Evolutionary conservation across 2,113 vertebrate species (phyloP).

Genomic region (Hydrochoerus hydrochaeris): DNA sequence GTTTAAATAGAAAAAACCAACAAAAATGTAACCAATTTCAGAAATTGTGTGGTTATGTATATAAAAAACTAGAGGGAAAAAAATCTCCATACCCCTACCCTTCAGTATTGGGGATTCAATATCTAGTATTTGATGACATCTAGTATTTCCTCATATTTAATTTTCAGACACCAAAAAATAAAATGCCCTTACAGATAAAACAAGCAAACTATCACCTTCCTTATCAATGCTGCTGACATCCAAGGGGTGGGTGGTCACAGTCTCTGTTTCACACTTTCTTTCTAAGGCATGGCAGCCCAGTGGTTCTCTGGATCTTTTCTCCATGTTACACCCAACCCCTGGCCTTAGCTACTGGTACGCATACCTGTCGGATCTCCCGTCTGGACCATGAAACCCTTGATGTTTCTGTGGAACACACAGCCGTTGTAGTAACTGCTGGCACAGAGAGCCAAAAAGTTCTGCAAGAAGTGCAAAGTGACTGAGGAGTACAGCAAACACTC

Average conservation of each 20-base stretch:
- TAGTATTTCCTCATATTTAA: slow-evolving; percentile 6
- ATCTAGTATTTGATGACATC: background rate
- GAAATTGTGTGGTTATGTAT: no score
- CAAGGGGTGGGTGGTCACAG: background rate
- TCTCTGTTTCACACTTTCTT: slow-evolving; percentile 14
- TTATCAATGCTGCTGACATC: background rate
- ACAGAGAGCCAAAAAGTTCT: slow-evolving; percentile 98
- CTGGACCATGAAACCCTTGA: slow-evolving; percentile 99
- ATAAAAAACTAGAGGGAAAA: no score
- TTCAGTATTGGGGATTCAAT: no score
- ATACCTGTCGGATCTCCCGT: slow-evolving; percentile 98
- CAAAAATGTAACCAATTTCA: no score
- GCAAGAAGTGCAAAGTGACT: slow-evolving; percentile 67
- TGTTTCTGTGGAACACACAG: slow-evolving; percentile 96
- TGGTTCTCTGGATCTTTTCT: background rate
- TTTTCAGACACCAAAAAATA: slow-evolving; percentile 14
- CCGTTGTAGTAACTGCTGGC: slow-evolving; percentile 96
- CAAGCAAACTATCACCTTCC: background rate
- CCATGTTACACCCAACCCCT: background rate
- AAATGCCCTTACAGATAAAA: background rate
- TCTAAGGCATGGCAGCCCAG: background rate
- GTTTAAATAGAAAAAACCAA: slow-evolving; percentile 52
- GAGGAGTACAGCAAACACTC: slow-evolving; percentile 64
- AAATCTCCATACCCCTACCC: no score
- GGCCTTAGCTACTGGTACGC: background rate